Base-by-base conservation (phyloP, 2,113 vertebrate species). In the Cebus imitator region DNA sequence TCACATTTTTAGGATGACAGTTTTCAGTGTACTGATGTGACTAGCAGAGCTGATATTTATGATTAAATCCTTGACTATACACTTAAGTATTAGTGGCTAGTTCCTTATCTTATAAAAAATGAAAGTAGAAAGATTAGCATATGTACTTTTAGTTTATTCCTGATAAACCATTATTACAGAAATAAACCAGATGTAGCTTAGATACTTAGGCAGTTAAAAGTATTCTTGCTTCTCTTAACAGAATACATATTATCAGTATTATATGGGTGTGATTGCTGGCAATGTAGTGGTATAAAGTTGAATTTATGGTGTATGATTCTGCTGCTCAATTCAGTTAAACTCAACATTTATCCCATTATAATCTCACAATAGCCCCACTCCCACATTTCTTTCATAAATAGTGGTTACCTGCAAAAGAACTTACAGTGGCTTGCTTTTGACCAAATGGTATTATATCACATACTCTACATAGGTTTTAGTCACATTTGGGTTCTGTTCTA, bases 11-110 rank as follows among this genome's bases (percentile, higher is more conserved):
- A 93, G 43, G 45, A 89, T 95, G 48, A 48, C n/a, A 87, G 17
- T 89, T 87, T 97, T 96, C 27, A 89, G 21, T 61, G 4, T 21
- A 68, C 37, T 90, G 17, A 79, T 94, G 96, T 96, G 61, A 83
- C 13, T 94, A 85, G n/a, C 40, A 95, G 96, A 95, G 64, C 14
- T 80, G 57, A 52, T 85, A 68, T 25, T 91, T 95, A 78, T 61
- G 45, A 58, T 66, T 86, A 88, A 96, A 80, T 84, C 88, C 2
- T 55, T 91, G 61, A 82, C 11, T 93, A 17, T 82, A 61, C 25
- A 43, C 40, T 92, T 89, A 57, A 66, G 48, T 68, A 87, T 84
- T 35, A 37, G 16, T 90, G 16, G 40, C 9, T 11, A 30, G 3
- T 6, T 7, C 18, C 8, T 75, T 79, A 89, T 70, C 84, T 94